A percentile compares a stretch with the other conserved stretches of the same genome.
phyloP scores from a whole-genome alignment of 2,888 invertebrate genomes.

The Lissonota sp. region DNA sequence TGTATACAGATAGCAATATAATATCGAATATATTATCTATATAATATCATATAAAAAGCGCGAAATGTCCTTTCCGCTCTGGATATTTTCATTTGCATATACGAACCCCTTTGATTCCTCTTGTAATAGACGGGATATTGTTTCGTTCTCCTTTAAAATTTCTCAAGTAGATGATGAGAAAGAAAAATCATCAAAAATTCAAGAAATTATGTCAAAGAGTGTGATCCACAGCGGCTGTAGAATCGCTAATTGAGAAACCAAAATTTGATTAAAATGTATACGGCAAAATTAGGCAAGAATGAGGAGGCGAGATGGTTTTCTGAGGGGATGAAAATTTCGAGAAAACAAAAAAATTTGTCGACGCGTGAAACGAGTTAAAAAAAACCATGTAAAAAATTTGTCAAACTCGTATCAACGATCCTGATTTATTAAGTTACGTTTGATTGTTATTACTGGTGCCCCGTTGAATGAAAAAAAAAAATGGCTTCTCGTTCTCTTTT shows the following conservation, averaged over 20 bases:
- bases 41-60: constrained; percentile 58
- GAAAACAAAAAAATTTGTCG: constrained; percentile 70
- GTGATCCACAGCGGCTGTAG: constrained; percentile 76
- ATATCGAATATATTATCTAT: constrained; percentile 55
- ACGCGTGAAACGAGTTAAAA: constrained; percentile 64
- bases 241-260: constrained; percentile 67
- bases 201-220: constrained; percentile 74
- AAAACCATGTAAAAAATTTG: constrained; percentile 75
- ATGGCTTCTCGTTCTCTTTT: constrained; percentile 21
- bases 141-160: constrained; percentile 62
- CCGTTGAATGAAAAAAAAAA: constrained; percentile 24
- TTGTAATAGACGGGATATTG: constrained; percentile 66
- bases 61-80: constrained; percentile 70
- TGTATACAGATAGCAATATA: constrained; percentile 65
- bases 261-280: constrained; percentile 77
- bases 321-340: constrained; percentile 32
- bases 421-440: constrained; percentile 78
- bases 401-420: constrained; percentile 74
- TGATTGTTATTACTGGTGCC: constrained; percentile 74
- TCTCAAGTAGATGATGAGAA: constrained; percentile 55
- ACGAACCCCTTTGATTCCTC: constrained; percentile 45
- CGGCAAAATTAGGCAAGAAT: constrained; percentile 72
- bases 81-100: constrained; percentile 71
- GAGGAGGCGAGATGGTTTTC: constrained; percentile 49
- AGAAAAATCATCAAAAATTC: constrained; percentile 61